A percentile compares a stretch with the other conserved stretches of the same genome.
Evolutionary conservation across 2,797 vertebrate genomes (phyloP).

Genomic region (Peromyscus nudipes): DNA sequence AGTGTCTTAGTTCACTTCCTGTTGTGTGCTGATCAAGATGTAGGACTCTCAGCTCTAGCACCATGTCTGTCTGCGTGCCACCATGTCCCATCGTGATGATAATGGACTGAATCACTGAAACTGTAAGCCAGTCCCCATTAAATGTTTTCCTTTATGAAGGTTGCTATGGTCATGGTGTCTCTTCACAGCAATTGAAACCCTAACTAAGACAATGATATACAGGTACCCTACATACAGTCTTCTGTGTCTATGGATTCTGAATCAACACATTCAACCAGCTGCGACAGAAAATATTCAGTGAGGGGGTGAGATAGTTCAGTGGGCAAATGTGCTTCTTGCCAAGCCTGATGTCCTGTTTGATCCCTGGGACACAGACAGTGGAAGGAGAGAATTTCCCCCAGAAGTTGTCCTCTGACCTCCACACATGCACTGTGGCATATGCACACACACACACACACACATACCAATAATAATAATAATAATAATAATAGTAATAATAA

Average conservation of each 20-base stretch:
- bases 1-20: neutral
- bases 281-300: neutral
- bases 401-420: neutral
- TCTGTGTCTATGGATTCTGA: neutral
- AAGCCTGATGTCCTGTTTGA: neutral
- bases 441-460: neutral
- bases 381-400: neutral
- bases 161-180: neutral
- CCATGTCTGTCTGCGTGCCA: neutral
- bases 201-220: neutral
- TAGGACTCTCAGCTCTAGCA: neutral
- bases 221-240: neutral
- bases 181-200: neutral
- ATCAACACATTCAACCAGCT: neutral
- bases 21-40: neutral
- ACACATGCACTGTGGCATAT: neutral
- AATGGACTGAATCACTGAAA: neutral
- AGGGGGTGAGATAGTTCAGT: neutral
- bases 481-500: neutral
- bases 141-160: neutral
- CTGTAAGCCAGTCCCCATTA: neutral
- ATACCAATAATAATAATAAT: neutral
- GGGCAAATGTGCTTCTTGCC: neutral
- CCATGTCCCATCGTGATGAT: neutral
- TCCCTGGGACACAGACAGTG: neutral